These are phyloP conservation scores for Tenthredo distinguenda DNA, from an alignment of 2,888 invertebrate species.

Conservation along the genomic window DNA sequence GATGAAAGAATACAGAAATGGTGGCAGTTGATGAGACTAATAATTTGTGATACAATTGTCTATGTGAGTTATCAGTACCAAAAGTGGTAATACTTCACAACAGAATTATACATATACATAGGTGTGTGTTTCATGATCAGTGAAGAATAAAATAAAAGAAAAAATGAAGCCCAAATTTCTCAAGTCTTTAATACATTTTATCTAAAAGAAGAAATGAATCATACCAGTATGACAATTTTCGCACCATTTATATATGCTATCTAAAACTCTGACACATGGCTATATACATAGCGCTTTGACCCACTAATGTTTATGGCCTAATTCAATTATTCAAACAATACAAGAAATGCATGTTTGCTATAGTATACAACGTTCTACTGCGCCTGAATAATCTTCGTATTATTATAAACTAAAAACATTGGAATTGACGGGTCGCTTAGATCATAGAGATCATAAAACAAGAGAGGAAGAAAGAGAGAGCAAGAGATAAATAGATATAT, in stretches of 20 bases:
- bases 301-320: constrained; percentile 38
- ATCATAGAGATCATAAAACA: background rate
- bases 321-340: constrained; percentile 7
- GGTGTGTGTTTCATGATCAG: constrained; percentile 21
- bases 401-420: constrained; percentile 11
- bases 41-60: constrained; percentile 33
- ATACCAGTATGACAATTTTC: background rate
- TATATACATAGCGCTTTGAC: constrained; percentile 11
- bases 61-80: constrained; percentile 11
- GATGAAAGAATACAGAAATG: constrained; percentile 7
- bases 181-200: constrained; percentile 17
- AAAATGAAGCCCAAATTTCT: constrained; percentile 19
- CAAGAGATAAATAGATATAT: background rate
- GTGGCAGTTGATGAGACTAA: constrained; percentile 40
- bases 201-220: constrained; percentile 3
- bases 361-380: background rate
- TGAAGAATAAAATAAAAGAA: constrained; percentile 17
- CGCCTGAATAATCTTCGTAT: constrained; percentile 16
- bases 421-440: constrained; percentile 10
- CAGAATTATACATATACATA: constrained; percentile 27
- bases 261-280: background rate
- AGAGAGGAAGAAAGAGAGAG: background rate
- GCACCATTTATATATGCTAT: constrained; percentile 1
- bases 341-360: constrained; percentile 8
- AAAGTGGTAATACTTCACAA: constrained; percentile 20